Evolutionary conservation across 30 jellyfish, hydroid and myxozoan species (phyloP).

Genomic region (Sanderia malayensis): DNA sequence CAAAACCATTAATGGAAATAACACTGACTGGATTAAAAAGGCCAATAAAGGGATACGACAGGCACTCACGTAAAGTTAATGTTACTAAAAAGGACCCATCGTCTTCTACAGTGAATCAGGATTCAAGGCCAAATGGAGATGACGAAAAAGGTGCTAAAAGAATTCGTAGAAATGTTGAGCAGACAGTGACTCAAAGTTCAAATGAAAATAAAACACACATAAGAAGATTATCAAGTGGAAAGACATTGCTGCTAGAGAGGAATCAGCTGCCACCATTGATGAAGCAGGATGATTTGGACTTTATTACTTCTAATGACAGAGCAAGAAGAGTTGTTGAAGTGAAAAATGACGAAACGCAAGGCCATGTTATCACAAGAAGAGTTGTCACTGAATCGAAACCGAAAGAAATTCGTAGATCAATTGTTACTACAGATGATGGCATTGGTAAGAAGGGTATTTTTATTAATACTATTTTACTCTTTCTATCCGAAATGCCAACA

Average conservation of each 20-base stretch:
- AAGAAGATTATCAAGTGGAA: constrained; percentile 41
- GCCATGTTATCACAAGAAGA: constrained; percentile 26
- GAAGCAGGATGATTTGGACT: constrained; percentile 26
- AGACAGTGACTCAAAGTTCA: background rate
- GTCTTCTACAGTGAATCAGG: background rate
- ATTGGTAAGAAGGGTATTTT: no score
- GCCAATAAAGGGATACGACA: background rate
- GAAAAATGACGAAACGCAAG: constrained; percentile 8
- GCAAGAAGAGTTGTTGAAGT: constrained; percentile 26
- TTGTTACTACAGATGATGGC: constrained; percentile 8
- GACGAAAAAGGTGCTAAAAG: background rate
- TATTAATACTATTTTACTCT: no score
- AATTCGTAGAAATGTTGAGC: background rate
- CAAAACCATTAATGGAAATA: constrained; percentile 53
- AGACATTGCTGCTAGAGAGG: constrained; percentile 16
- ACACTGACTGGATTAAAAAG: constrained; percentile 13
- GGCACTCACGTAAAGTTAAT: constrained; percentile 40
- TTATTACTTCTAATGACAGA: background rate
- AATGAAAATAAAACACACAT: background rate
- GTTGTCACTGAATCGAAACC: constrained; percentile 28
- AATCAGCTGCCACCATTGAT: constrained; percentile 16
- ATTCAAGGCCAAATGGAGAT: background rate
- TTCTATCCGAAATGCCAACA: no score
- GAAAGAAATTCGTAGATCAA: background rate
- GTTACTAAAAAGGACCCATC: background rate